phyloP scores from a whole-genome alignment of 2,797 vertebrate genomes.

The Gadopsis marmoratus region DNA sequence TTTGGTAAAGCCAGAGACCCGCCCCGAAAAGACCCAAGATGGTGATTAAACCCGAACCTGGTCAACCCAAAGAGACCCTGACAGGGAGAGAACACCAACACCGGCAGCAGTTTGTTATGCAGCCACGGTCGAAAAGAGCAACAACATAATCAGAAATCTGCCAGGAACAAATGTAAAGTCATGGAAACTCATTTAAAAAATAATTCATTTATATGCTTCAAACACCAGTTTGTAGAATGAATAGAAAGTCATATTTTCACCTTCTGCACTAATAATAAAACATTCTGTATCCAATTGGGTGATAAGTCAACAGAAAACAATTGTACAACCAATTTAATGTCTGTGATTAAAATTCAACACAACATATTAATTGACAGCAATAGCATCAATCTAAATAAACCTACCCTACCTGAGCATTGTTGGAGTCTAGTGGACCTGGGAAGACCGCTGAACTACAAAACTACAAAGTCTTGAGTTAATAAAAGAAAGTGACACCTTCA shows the following conservation, averaged over 20 bases:
- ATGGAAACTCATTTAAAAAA: neutral
- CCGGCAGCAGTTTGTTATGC: too few relatives aligned
- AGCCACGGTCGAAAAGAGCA: too few relatives aligned
- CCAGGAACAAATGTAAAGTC: neutral
- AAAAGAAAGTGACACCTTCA: neutral
- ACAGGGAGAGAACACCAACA: too few relatives aligned
- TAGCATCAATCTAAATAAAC: neutral
- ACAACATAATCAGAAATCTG: neutral
- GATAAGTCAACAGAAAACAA: neutral
- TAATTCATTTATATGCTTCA: neutral
- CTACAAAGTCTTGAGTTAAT: neutral
- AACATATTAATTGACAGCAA: neutral
- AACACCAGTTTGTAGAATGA: neutral
- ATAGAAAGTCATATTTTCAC: too few relatives aligned
- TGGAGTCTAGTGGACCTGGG: neutral
- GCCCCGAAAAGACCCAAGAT: too few relatives aligned
- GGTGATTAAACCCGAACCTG: too few relatives aligned
- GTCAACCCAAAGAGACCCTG: too few relatives aligned
- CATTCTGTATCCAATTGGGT: neutral
- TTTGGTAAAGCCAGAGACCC: neutral
- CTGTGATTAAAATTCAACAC: neutral
- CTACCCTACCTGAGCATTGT: neutral
- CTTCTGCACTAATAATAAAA: neutral
- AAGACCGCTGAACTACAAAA: neutral
- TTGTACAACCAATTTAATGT: neutral